Percentiles rank a stretch among this genome's conserved stretches.
Evolutionary conservation across 2,888 invertebrate species (phyloP).

Genomic region (Salticus scenicus): DNA sequence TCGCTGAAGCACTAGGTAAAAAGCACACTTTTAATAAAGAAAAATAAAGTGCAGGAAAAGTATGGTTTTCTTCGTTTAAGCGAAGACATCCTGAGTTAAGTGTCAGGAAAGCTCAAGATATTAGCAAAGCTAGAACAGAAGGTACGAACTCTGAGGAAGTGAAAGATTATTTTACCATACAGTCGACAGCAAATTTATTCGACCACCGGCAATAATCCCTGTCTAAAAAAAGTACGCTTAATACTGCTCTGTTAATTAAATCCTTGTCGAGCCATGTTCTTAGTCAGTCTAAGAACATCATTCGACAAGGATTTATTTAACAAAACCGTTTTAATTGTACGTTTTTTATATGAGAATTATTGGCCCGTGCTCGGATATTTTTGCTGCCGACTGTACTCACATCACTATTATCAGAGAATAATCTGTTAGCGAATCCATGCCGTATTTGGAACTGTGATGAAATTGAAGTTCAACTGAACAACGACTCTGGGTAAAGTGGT

Average conservation of each 20-base stretch:
- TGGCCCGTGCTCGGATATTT: too few relatives aligned
- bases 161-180: too few relatives aligned
- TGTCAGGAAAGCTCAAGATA: background rate
- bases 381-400: background rate
- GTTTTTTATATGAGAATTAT: too few relatives aligned
- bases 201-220: background rate
- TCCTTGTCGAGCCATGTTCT: too few relatives aligned
- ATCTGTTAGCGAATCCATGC: background rate
- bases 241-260: too few relatives aligned
- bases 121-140: background rate
- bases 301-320: too few relatives aligned
- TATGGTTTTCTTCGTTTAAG: background rate
- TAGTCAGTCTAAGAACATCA: too few relatives aligned
- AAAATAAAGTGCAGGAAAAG: background rate
- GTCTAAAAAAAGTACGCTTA: too few relatives aligned
- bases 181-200: too few relatives aligned
- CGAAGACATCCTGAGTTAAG: background rate
- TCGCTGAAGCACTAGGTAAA: too few relatives aligned
- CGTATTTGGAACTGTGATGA: background rate
- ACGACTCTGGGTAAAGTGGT: background rate
- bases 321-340: too few relatives aligned
- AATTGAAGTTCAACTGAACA: background rate
- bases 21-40: too few relatives aligned
- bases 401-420: background rate
- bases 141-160: background rate